Evolutionary conservation across 2,113 vertebrate species (phyloP), one percentile per base, ranked within the genome.

Genomic region (Lagenorhynchus albirostris): DNA sequence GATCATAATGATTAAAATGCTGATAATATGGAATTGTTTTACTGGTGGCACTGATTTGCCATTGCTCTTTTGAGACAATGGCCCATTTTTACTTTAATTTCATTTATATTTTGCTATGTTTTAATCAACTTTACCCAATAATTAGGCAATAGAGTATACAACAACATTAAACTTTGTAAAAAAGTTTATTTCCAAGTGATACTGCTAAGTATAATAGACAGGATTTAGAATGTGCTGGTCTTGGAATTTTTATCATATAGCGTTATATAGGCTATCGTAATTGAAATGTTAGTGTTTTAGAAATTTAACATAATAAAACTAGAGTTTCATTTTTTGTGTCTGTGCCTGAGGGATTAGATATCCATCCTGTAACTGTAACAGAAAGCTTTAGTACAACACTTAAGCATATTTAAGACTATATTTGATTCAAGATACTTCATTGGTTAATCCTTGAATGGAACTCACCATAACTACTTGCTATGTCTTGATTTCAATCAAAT

Each of bases 31-130:
- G 29, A 41, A 82, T 82, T 82, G 44, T 73, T 74, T 65, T 65
- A 53, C 26, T 65, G 77, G 41, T 94, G 58, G 14, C 68, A 94
- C 60, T 94, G 58, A 95, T 97, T 95, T 92, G n/a, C 38, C 25
- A 8, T 7, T 97, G 90, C 31, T 97, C 68, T 96, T 96, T 92
- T 89, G 95, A 67, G 60, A 95, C 71, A 93, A 68, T 41, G 55
- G 38, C 29, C 31, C 41, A 62, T 44, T 95, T 98, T 81, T 96
- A 41, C 81, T 97, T 97, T 96, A 12, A 88, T 96, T 55, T 96
- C 90, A 92, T 96, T 91, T 96, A 97, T 89, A 97, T 97, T 94
- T 95, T 97, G 92, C 85, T 96, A 97, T 77, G 0, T 67, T 6
- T 92, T 60, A 82, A 80, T 88, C 77, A 95, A 90, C 95, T 96